Conservation (phyloP, 1,140 invertebrate genomes). For the Pentalonia nigronervosa region DNA sequence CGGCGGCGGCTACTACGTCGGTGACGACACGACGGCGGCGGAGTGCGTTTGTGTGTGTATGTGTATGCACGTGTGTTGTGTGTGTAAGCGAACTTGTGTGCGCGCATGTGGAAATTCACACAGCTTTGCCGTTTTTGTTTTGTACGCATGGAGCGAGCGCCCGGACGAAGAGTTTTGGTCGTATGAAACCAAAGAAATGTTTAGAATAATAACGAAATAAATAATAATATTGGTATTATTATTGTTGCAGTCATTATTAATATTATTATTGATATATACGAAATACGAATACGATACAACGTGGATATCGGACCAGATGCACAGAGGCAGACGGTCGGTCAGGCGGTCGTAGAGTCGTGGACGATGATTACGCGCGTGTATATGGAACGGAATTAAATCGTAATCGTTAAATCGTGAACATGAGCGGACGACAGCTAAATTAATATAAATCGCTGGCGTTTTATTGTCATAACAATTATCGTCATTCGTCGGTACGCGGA, state of each 20-base stretch:
- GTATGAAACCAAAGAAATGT: neutral
- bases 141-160: neutral
- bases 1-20: neutral
- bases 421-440: neutral
- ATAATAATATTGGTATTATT: neutral
- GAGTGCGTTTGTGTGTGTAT: neutral
- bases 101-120: conserved; percentile 7
- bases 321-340: no score
- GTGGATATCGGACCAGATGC: neutral
- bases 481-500: neutral
- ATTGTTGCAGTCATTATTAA: neutral
- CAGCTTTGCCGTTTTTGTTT: conserved; percentile 33
- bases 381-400: neutral
- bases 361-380: neutral
- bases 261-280: neutral
- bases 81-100: neutral
- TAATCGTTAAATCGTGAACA: neutral
- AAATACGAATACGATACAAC: neutral
- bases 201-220: neutral
- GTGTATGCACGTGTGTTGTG: neutral
- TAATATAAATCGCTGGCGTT: neutral
- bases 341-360: no score
- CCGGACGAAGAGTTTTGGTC: neutral
- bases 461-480: neutral
- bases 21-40: neutral